Evolutionary conservation across 2,113 vertebrate species (phyloP).

Genomic region (Psophia crepitans): DNA sequence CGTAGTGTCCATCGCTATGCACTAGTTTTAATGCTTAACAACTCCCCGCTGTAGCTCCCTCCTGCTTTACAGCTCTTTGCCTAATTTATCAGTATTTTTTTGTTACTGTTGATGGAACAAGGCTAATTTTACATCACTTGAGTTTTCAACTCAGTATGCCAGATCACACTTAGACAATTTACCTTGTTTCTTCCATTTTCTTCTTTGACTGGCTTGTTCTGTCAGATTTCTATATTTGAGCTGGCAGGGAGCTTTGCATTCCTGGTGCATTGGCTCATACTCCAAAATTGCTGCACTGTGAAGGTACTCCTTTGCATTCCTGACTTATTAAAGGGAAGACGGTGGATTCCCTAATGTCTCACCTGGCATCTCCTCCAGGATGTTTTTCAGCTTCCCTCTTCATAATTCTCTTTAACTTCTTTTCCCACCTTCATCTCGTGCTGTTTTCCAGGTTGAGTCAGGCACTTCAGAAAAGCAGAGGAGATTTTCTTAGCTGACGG

Average conservation of each 20-base stretch:
- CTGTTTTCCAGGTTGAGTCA: background rate
- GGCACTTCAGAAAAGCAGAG: background rate
- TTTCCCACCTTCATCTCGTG: background rate
- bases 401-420: background rate
- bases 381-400: background rate
- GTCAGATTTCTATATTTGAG: background rate
- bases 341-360: background rate
- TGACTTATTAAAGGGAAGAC: background rate
- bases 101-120: background rate
- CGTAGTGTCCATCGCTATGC: background rate
- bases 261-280: background rate
- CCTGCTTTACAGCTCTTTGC: background rate
- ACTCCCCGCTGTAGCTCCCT: background rate
- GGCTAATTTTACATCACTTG: background rate
- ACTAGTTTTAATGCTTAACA: background rate
- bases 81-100: background rate
- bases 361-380: background rate
- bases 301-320: background rate
- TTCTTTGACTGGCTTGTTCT: background rate
- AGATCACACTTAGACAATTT: background rate
- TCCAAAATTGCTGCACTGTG: background rate
- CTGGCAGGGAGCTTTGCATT: background rate
- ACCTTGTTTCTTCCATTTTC: background rate
- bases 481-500: background rate
- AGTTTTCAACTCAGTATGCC: background rate